Evolutionary conservation across 1,140 invertebrate species (phyloP).

Genomic region (Drosophila simulans): DNA sequence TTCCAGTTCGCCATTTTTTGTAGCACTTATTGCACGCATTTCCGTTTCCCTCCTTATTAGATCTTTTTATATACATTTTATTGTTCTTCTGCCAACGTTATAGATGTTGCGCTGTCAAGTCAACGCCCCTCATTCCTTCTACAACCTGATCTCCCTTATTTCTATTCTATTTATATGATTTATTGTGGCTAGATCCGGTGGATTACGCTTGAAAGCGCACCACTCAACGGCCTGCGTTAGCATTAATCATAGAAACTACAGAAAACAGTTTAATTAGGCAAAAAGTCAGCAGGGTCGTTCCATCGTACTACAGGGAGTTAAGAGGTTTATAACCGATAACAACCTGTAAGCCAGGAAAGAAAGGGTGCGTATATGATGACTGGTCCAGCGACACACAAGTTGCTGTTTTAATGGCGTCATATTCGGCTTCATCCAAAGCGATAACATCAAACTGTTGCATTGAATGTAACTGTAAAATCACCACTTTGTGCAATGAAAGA

Average conservation of each 20-base stretch:
- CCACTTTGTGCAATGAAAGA: not conserved
- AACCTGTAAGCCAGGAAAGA: conserved; percentile 41
- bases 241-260: conserved; percentile 31
- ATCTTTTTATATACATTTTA: not conserved
- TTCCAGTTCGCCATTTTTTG: conserved; percentile 25
- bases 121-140: not conserved
- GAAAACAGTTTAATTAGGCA: conserved; percentile 50
- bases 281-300: conserved; percentile 31
- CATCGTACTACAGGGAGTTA: conserved; percentile 41
- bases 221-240: not conserved
- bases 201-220: conserved; percentile 25
- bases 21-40: conserved; percentile 37
- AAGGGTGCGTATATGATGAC: conserved; percentile 29
- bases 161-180: conserved; percentile 13
- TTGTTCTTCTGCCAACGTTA: conserved; percentile 20
- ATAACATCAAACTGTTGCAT: conserved; percentile 19
- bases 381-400: conserved; percentile 27
- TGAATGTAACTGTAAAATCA: conserved; percentile 17
- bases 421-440: conserved; percentile 21
- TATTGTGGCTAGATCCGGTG: conserved; percentile 36
- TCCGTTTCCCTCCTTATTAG: conserved; percentile 17
- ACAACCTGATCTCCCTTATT: not conserved
- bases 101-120: conserved; percentile 36
- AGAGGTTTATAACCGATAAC: conserved; percentile 50
- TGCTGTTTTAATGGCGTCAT: conserved; percentile 39